Evolutionary conservation across 2,113 vertebrate species (phyloP).

Genomic region (Chascanopsetta lugubris): DNA sequence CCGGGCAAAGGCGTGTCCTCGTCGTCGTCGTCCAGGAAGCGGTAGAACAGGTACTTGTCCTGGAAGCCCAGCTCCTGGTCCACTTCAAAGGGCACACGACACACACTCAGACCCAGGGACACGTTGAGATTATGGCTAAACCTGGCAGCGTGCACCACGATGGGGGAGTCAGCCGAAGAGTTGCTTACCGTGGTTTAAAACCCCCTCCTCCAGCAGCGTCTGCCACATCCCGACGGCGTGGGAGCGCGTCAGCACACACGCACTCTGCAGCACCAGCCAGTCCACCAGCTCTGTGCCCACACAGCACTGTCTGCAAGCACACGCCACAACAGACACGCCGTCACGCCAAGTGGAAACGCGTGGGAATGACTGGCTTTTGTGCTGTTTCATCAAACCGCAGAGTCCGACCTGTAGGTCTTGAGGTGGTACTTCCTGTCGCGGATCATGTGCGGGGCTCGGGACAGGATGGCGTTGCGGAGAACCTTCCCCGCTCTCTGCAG

Average conservation of each 20-base stretch:
- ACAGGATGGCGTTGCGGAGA: constrained; percentile 92
- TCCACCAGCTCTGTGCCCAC: constrained; percentile 97
- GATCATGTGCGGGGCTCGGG: constrained; percentile 97
- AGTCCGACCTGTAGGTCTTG: constrained; percentile 92
- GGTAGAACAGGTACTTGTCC: constrained; percentile 98
- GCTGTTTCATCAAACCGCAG: not conserved
- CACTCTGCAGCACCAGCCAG: constrained; percentile 95
- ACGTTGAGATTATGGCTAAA: not conserved
- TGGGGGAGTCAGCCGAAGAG: not conserved
- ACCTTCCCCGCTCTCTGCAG: constrained; percentile 94
- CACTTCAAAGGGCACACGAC: constrained; percentile 77
- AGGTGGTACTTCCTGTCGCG: constrained; percentile 98
- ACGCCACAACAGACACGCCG: constrained; percentile 6
- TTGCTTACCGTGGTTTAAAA: constrained; percentile 91
- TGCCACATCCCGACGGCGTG: constrained; percentile 99
- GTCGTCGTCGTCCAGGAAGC: constrained; percentile 94
- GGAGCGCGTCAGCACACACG: constrained; percentile 91
- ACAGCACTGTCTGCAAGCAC: constrained; percentile 90
- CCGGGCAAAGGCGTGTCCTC: constrained; percentile 92
- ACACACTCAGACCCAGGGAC: not conserved
- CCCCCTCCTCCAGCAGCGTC: constrained; percentile 91
- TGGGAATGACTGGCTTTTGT: too few species aligned
- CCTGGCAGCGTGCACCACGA: not conserved
- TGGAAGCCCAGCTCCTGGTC: constrained; percentile 97
- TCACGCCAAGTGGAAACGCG: not conserved